phyloP scores from a whole-genome alignment of 2,888 invertebrate species.

The Pyrrhosoma nymphula region DNA sequence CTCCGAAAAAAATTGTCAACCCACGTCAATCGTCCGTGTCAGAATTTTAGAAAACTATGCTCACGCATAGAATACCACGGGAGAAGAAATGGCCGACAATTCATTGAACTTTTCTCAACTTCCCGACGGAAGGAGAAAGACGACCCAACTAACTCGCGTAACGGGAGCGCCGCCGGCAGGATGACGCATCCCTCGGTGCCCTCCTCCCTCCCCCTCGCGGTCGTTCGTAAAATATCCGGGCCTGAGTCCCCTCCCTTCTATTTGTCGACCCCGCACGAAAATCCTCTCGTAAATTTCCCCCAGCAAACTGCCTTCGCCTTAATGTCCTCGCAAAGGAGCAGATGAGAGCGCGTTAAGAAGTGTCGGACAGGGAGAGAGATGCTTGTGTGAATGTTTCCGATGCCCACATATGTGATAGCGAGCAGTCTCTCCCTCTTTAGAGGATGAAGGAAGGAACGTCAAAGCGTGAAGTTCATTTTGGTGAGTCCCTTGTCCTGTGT shows the following conservation, averaged over 20 bases:
- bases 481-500: no score
- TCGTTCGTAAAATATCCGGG: not conserved
- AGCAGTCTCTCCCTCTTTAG: no score
- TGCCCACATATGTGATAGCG: no score
- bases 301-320: not conserved
- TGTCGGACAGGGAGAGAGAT: not conserved
- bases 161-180: not conserved
- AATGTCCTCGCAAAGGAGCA: not conserved
- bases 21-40: no score
- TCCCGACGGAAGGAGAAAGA: not conserved
- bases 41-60: not conserved
- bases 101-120: not conserved
- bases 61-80: not conserved
- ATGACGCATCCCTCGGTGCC: not conserved
- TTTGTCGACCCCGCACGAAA: constrained; percentile 36
- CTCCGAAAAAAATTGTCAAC: no score
- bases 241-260: not conserved
- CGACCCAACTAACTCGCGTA: not conserved
- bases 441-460: no score
- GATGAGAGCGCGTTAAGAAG: not conserved
- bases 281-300: constrained; percentile 49
- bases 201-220: not conserved
- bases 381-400: no score
- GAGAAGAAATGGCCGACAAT: not conserved
- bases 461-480: no score